phyloP scores from a whole-genome alignment of 1,140 invertebrate genomes.

The Lepidurus apus region DNA sequence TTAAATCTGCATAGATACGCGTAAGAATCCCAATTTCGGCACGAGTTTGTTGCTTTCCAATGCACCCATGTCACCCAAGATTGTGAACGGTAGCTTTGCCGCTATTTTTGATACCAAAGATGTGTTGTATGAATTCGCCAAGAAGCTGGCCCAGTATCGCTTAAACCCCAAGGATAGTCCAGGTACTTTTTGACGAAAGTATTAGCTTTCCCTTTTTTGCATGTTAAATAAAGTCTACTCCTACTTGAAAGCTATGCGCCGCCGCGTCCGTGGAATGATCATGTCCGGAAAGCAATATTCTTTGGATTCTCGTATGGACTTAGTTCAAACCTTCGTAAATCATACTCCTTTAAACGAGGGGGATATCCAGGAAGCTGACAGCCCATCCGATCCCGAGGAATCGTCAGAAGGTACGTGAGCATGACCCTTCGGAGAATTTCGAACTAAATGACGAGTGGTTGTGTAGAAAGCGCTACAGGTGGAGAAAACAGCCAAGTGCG shows the following conservation, averaged over 20 bases:
- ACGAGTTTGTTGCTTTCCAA: slow-evolving; percentile 88
- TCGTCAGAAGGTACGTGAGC: neutral
- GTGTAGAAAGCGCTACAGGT: neutral
- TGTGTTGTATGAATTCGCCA: slow-evolving; percentile 68
- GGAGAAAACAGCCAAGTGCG: neutral
- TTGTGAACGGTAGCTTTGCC: slow-evolving; percentile 93
- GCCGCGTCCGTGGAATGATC: slow-evolving; percentile 75
- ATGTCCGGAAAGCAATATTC: slow-evolving; percentile 81
- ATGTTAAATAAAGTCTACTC: slow-evolving; percentile 2
- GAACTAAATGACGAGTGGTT: neutral
- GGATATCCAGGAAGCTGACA: slow-evolving; percentile 4
- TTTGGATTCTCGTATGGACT: slow-evolving; percentile 81
- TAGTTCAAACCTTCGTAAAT: slow-evolving; percentile 58
- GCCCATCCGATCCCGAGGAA: neutral
- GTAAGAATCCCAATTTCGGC: slow-evolving; percentile 66
- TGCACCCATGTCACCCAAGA: slow-evolving; percentile 93
- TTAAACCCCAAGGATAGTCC: slow-evolving; percentile 68
- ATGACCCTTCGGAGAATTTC: too few relatives aligned
- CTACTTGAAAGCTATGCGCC: slow-evolving; percentile 58
- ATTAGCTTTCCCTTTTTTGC: neutral
- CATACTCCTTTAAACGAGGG: neutral
- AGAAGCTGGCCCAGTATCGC: slow-evolving; percentile 60
- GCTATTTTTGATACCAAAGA: slow-evolving; percentile 88
- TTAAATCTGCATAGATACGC: slow-evolving; percentile 28
- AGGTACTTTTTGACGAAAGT: slow-evolving; percentile 49